phyloP scores from a whole-genome alignment of 2,113 vertebrate species.

The Bolborhynchus lineola region DNA sequence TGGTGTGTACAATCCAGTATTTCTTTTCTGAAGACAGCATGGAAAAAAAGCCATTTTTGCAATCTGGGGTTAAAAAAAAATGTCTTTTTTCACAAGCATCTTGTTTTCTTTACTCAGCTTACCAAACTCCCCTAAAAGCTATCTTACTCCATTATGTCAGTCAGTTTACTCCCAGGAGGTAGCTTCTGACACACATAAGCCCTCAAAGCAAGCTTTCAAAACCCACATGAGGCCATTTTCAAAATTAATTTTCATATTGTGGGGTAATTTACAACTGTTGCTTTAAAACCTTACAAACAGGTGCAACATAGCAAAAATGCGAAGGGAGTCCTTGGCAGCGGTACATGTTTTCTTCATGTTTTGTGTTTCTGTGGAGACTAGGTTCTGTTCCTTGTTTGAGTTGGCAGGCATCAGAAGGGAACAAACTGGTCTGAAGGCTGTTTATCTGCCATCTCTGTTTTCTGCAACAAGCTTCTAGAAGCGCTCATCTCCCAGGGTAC shows the following conservation, averaged over 20 bases:
- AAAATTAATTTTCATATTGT: not conserved
- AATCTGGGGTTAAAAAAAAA: not conserved
- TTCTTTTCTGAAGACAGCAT: not conserved
- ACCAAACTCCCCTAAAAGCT: not conserved
- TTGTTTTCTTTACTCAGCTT: not conserved
- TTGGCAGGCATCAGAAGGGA: not conserved
- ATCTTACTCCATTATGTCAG: not conserved
- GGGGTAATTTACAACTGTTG: not conserved
- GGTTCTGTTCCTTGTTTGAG: not conserved
- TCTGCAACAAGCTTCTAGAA: slow-evolving; percentile 11
- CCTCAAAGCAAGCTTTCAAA: not conserved
- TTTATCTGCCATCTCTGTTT: not conserved
- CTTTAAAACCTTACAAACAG: not conserved
- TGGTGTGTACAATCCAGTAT: not conserved
- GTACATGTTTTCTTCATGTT: not conserved
- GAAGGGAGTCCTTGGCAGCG: not conserved
- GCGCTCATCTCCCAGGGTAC: not conserved
- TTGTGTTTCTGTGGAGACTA: not conserved
- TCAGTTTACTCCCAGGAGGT: not conserved
- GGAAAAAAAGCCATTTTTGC: not conserved
- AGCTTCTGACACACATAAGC: not conserved
- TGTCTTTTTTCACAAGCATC: not conserved
- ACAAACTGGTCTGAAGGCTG: not conserved
- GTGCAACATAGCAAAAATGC: not conserved
- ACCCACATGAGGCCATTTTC: not conserved